These are phyloP conservation scores for Mythimna albipuncta DNA, from an alignment of 2,888 invertebrate genomes.

Conservation along the genomic window DNA sequence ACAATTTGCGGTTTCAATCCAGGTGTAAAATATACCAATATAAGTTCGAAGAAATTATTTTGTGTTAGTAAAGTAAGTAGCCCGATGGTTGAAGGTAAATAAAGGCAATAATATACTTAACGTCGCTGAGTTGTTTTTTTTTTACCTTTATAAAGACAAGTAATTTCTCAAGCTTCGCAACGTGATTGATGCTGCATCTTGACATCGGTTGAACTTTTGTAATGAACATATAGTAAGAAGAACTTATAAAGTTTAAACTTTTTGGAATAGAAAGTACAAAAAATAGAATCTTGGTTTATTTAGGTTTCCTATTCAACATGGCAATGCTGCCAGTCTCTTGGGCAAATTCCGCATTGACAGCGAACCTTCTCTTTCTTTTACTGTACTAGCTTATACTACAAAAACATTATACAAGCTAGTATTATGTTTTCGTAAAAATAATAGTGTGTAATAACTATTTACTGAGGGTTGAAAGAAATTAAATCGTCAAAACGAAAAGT, in stretches of 20 bases:
- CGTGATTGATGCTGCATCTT: conserved; percentile 55
- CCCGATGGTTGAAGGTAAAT: conserved; percentile 36
- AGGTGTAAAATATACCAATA: conserved; percentile 61
- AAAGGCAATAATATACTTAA: conserved; percentile 34
- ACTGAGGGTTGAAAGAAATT: neutral
- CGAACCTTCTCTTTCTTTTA: neutral
- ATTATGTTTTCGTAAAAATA: neutral
- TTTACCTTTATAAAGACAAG: conserved; percentile 43
- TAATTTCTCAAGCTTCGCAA: conserved; percentile 43
- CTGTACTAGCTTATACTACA: no score
- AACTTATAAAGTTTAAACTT: conserved; percentile 19
- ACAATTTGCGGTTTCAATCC: conserved; percentile 75
- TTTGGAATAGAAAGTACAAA: conserved; percentile 5
- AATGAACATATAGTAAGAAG: conserved; percentile 26
- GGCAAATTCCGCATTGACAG: neutral
- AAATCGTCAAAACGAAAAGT: neutral
- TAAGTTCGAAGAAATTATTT: conserved; percentile 43
- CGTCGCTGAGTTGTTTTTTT: conserved; percentile 25
- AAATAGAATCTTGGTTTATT: conserved; percentile 4
- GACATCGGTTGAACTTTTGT: conserved; percentile 52
- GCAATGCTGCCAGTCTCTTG: neutral
- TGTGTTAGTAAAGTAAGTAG: conserved; percentile 37
- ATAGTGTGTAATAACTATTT: neutral
- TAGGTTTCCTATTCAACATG: neutral
- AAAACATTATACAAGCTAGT: neutral